These are phyloP conservation scores for Macrostomum lignano DNA, from an alignment of 1,140 invertebrate species.

Conservation along the genomic window DNA sequence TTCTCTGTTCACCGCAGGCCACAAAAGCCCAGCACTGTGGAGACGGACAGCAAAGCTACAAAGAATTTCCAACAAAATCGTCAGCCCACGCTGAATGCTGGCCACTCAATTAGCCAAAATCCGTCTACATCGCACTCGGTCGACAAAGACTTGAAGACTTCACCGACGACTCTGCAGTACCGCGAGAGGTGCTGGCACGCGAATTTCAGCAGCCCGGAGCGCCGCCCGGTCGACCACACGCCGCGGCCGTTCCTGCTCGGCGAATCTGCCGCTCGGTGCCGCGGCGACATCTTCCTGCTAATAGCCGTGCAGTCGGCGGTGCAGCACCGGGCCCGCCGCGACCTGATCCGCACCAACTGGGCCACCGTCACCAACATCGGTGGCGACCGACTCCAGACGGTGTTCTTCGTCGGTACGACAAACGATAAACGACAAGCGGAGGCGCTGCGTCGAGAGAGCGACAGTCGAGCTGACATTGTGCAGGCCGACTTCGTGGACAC, in stretches of 20 bases:
- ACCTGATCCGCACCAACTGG: slow-evolving; percentile 20
- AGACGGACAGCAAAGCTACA: no score
- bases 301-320: slow-evolving; percentile 9
- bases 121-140: no score
- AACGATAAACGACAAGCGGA: slow-evolving; percentile 22
- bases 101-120: no score
- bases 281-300: slow-evolving; percentile 3
- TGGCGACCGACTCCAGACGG: slow-evolving; percentile 11
- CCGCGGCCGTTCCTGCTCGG: background rate
- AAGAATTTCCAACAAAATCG: no score
- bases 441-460: slow-evolving; percentile 11
- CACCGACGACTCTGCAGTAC: no score
- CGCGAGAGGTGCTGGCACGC: no score
- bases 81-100: no score
- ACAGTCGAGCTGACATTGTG: slow-evolving; percentile 13
- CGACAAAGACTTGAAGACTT: no score
- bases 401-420: slow-evolving; percentile 42
- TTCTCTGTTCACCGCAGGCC: no score
- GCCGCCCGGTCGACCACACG: background rate
- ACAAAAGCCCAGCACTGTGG: no score
- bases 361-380: slow-evolving; percentile 10
- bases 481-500: slow-evolving; percentile 18
- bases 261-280: background rate
- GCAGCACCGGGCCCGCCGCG: slow-evolving; percentile 11
- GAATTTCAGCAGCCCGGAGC: no score